phyloP scores from a whole-genome alignment of 53 echinoderm and acorn worm genomes.

The Echinometra lucunter region DNA sequence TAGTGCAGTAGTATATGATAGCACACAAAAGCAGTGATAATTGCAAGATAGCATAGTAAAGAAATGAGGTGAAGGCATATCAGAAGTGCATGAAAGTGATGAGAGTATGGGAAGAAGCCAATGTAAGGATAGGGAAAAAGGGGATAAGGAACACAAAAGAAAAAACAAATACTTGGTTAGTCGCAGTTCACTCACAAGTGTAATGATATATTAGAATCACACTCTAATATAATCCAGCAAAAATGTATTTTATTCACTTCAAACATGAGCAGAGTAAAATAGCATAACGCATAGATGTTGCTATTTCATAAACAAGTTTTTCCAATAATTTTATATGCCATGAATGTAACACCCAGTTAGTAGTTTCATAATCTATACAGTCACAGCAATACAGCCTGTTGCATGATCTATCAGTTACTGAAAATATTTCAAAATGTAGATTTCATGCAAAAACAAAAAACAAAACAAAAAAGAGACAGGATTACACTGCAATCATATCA shows the following conservation, averaged over 20 bases:
- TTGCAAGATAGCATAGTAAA: neutral
- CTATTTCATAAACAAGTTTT: neutral
- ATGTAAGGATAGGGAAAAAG: neutral
- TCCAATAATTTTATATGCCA: neutral
- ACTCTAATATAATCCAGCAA: neutral
- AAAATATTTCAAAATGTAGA: neutral
- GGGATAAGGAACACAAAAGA: conserved; percentile 1
- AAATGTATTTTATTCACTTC: conserved; percentile 18
- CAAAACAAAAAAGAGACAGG: neutral
- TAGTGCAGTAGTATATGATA: neutral
- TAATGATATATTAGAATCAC: conserved; percentile 4
- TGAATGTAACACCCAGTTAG: neutral
- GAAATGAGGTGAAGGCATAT: neutral
- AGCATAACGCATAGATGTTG: neutral
- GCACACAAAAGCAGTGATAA: neutral
- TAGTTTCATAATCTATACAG: neutral
- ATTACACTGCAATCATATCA: neutral
- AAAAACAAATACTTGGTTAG: conserved; percentile 41
- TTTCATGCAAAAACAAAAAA: neutral
- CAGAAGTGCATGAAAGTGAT: neutral
- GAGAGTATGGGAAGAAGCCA: neutral
- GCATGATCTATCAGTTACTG: neutral
- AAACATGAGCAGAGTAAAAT: conserved; percentile 26
- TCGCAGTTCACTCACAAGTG: conserved; percentile 10
- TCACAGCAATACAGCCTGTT: neutral